Conservation (phyloP, 2,888 invertebrate species). For the Anagyrus pseudococci region DNA sequence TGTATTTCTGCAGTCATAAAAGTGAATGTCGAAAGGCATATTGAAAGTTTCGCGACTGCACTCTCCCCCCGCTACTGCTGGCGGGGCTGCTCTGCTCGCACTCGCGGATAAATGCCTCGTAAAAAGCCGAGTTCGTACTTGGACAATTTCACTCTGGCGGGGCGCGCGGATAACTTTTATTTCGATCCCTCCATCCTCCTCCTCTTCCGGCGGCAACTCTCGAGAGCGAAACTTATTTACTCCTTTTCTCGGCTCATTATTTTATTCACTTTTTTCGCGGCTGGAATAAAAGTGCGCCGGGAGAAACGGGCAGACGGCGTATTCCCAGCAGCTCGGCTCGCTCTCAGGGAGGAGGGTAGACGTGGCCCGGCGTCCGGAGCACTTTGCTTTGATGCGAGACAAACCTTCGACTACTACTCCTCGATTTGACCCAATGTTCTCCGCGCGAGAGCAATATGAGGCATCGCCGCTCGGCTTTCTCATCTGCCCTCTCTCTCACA, state of each 20-base stretch:
- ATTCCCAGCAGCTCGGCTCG: too few relatives aligned
- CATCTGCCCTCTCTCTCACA: constrained; percentile 3
- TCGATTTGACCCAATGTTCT: constrained; percentile 8
- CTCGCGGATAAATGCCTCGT: constrained; percentile 35
- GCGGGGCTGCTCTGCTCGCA: too few relatives aligned
- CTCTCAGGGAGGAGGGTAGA: too few relatives aligned
- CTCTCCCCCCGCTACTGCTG: too few relatives aligned
- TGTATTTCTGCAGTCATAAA: constrained; percentile 1
- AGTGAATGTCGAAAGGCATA: constrained; percentile 51
- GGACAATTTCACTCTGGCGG: constrained; percentile 48
- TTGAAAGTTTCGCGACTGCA: constrained; percentile 49
- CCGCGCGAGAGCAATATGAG: not conserved
- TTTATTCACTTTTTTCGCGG: too few relatives aligned
- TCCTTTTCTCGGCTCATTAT: not conserved
- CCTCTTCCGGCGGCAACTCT: constrained; percentile 34
- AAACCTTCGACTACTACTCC: not conserved
- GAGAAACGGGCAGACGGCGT: not conserved
- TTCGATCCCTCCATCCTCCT: constrained; percentile 34
- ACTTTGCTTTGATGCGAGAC: too few relatives aligned
- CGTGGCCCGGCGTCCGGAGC: too few relatives aligned
- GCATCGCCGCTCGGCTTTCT: constrained; percentile 10
- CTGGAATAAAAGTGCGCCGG: not conserved
- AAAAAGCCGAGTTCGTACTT: constrained; percentile 50
- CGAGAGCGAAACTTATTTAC: too few relatives aligned
- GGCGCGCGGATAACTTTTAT: constrained; percentile 50